phyloP scores from a whole-genome alignment of 2,888 invertebrate genomes.

The Cheilosia grossa region DNA sequence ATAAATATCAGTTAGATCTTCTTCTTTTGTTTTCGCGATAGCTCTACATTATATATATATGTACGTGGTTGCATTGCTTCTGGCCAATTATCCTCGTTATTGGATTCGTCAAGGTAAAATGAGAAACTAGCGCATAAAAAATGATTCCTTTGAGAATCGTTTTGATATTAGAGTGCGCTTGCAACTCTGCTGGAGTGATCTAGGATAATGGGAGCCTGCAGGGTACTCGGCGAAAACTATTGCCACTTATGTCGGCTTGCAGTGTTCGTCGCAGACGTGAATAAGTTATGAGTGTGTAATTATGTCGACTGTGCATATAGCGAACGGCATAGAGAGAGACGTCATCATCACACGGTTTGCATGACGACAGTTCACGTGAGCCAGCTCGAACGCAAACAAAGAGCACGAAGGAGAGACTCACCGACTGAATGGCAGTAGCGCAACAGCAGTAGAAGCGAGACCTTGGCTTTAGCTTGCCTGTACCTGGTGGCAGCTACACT shows the following conservation, averaged over 20 bases:
- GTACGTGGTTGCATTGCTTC: conserved; percentile 38
- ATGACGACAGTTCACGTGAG: conserved; percentile 49
- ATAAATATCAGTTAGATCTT: conserved; percentile 32
- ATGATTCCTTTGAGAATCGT: conserved; percentile 47
- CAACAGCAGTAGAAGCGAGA: conserved; percentile 25
- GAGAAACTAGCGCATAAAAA: conserved; percentile 39
- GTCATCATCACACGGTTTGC: conserved; percentile 13
- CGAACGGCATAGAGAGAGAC: not conserved
- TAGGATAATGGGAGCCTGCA: conserved; percentile 1
- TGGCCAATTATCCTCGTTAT: conserved; percentile 67
- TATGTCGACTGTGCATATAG: conserved; percentile 34
- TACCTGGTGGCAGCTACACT: conserved; percentile 36
- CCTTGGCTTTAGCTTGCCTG: conserved; percentile 51
- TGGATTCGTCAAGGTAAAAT: conserved; percentile 66
- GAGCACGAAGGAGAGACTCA: not conserved
- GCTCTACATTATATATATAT: not conserved
- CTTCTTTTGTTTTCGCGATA: not conserved
- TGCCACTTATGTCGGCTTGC: conserved; percentile 54
- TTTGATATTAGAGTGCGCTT: conserved; percentile 13
- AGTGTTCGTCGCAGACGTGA: conserved; percentile 38
- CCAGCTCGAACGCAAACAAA: not conserved
- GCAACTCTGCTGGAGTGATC: conserved; percentile 10
- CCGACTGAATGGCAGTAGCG: not conserved
- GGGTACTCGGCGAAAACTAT: conserved; percentile 37
- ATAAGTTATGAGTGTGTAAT: conserved; percentile 62